phyloP scores from a whole-genome alignment of 2,113 vertebrate genomes.

The Formicarius rufipectus region DNA sequence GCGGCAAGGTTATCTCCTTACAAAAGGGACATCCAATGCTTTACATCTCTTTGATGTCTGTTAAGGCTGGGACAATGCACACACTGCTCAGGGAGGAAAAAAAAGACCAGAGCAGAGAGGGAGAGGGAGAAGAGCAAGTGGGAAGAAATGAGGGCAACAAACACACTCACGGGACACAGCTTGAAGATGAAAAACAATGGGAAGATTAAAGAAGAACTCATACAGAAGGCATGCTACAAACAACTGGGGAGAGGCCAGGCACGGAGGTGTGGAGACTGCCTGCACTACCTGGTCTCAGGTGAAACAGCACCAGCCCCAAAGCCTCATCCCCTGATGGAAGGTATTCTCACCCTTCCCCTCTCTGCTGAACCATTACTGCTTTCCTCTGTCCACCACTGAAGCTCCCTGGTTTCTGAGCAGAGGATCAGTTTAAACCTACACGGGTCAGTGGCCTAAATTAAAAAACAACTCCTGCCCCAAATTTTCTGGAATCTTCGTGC shows the following conservation, averaged over 20 bases:
- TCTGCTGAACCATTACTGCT: background rate
- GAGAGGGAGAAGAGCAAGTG: background rate
- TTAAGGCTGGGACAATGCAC: background rate
- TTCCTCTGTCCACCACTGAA: background rate
- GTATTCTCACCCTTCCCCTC: background rate
- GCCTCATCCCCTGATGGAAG: background rate
- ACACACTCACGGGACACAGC: background rate
- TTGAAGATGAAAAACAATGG: background rate
- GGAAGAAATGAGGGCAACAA: slow-evolving; percentile 1
- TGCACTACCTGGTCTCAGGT: background rate
- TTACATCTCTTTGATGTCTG: slow-evolving; percentile 13
- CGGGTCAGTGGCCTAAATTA: background rate
- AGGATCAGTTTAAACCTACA: background rate
- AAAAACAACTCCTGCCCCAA: background rate
- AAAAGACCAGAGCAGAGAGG: background rate
- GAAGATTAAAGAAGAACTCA: background rate
- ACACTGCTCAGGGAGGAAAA: background rate
- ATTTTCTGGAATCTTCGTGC: background rate
- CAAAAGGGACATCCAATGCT: background rate
- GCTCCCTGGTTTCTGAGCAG: background rate
- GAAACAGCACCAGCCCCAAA: background rate
- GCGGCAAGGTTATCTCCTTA: background rate
- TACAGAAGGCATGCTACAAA: background rate
- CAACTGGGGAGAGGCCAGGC: background rate
- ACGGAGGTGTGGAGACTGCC: background rate